Percentiles rank a stretch among this genome's conserved stretches.
phyloP scores from a whole-genome alignment of 2,888 invertebrate species.

The Caenorhabditis sulstoni region DNA sequence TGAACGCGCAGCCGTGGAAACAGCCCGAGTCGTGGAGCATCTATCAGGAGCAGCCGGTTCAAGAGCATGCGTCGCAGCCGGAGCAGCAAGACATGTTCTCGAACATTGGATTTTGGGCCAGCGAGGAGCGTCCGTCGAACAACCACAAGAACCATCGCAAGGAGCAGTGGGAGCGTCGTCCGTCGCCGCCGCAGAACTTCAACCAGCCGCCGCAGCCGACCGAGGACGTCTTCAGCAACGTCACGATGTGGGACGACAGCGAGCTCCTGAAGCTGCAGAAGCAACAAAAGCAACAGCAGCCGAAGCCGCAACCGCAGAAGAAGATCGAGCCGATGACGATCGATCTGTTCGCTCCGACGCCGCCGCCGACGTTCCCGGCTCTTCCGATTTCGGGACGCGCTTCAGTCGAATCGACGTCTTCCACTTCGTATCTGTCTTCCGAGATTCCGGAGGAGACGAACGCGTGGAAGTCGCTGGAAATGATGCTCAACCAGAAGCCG shows the following conservation, averaged over 20 bases:
- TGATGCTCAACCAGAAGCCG: constrained; percentile 15
- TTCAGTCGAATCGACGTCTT: constrained; percentile 22
- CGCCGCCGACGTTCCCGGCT: constrained; percentile 16
- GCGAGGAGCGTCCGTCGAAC: background rate
- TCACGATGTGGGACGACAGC: constrained; percentile 8
- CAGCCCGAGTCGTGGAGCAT: background rate
- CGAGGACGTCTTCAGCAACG: constrained; percentile 30
- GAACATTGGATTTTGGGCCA: background rate
- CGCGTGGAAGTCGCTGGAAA: constrained; percentile 27
- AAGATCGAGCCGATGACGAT: background rate
- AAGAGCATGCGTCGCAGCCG: background rate
- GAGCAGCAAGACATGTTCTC: background rate
- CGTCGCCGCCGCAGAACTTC: background rate
- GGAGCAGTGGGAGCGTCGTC: background rate
- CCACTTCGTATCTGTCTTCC: constrained; percentile 7
- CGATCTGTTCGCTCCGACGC: constrained; percentile 4
- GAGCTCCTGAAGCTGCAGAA: too few relatives aligned
- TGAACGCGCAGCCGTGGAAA: background rate
- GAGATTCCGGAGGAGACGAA: constrained; percentile 20
- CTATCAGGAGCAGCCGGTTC: background rate
- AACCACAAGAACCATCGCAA: background rate
- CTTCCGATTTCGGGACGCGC: background rate
- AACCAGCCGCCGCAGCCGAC: background rate
- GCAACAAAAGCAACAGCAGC: background rate
- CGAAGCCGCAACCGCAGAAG: background rate